phyloP scores from a whole-genome alignment of 1,140 invertebrate genomes.

The Orussus abietinus region DNA sequence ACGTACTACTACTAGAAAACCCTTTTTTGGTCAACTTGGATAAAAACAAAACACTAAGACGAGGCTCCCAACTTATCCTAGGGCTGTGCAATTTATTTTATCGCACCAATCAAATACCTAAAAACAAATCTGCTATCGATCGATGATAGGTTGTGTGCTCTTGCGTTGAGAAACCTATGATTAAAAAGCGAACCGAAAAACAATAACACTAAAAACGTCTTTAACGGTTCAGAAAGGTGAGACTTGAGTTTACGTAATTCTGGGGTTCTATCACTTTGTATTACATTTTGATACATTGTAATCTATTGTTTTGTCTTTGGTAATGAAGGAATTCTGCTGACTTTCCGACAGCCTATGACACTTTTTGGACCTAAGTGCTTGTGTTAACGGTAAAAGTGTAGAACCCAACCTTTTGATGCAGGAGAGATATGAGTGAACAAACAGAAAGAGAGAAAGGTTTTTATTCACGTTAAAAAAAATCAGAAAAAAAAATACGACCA shows the following conservation, averaged over 20 bases:
- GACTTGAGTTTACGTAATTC: slow-evolving; percentile 50
- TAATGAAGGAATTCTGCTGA: slow-evolving; percentile 31
- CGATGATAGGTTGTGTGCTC: slow-evolving; percentile 49
- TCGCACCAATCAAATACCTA: slow-evolving; percentile 43
- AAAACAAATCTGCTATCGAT: slow-evolving; percentile 28
- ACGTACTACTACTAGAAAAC: slow-evolving; percentile 40
- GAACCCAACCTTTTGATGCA: too few species aligned
- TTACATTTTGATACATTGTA: slow-evolving; percentile 28
- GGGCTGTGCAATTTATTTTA: slow-evolving; percentile 51
- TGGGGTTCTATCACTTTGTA: slow-evolving; percentile 44
- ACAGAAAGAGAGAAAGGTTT: not conserved
- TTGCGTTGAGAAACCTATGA: slow-evolving; percentile 45
- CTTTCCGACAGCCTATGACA: slow-evolving; percentile 33
- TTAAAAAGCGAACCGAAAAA: slow-evolving; percentile 23
- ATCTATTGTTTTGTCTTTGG: too few species aligned
- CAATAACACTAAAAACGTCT: slow-evolving; percentile 36
- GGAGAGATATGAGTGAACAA: slow-evolving; percentile 2
- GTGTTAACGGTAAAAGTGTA: slow-evolving; percentile 41
- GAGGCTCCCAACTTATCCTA: slow-evolving; percentile 44
- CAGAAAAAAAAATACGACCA: not conserved
- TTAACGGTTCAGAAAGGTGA: slow-evolving; percentile 52
- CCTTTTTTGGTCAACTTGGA: slow-evolving; percentile 50
- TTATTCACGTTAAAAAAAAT: too few species aligned
- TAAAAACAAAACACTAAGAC: slow-evolving; percentile 39
- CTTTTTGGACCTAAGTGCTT: slow-evolving; percentile 38